Evolutionary conservation across 1,140 invertebrate genomes (phyloP), one percentile per base, ranked within the genome.

Genomic region (Argopecten irradians): DNA sequence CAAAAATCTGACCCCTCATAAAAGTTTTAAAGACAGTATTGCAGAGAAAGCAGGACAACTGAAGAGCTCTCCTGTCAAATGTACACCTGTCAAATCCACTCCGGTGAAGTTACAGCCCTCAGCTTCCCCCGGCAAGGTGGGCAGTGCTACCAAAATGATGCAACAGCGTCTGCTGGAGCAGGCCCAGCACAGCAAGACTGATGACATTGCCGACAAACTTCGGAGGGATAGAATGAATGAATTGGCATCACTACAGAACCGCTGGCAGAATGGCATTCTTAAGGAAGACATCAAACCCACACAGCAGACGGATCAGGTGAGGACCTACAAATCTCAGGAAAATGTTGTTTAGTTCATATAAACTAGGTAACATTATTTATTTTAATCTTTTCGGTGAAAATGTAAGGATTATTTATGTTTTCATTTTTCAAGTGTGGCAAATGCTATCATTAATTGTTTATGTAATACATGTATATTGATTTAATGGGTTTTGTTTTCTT

Each of bases 221-320:
- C 92, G 93, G 22, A 89, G 92, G 35, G 93, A 94, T 84, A 92
- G 94, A 85, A 91, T 94, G 92, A 93, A 93, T n/a, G 95, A 95
- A 84, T 91, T 96, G 43, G 90, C 92, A 36, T 84, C 87, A 22
- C 90, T 95, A 35, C 91, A 95, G 86, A 94, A 94, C 85, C 89
- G 95, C 32, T 95, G 93, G 92, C 93, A 94, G 82, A 93, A 95
- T 90, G 95, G 95, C 34, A 92, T 95, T n/a, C 88, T 94, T 19
- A 93, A 91, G 41, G 94, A 94, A 11, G 92, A 93, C 34, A 71
- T 35, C 7, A 43, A 84, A 35, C 82, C 83, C 13, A 71, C 22
- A 33, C 71, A 87, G 88, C 55, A 71, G n/a, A 0, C 55, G n/a
- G 55, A 83, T 33, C 46, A 87, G 86, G 83, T 82, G 86, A 87